Conservation (phyloP, 1,140 invertebrate genomes). For the Meloidogyne hapla region DNA sequence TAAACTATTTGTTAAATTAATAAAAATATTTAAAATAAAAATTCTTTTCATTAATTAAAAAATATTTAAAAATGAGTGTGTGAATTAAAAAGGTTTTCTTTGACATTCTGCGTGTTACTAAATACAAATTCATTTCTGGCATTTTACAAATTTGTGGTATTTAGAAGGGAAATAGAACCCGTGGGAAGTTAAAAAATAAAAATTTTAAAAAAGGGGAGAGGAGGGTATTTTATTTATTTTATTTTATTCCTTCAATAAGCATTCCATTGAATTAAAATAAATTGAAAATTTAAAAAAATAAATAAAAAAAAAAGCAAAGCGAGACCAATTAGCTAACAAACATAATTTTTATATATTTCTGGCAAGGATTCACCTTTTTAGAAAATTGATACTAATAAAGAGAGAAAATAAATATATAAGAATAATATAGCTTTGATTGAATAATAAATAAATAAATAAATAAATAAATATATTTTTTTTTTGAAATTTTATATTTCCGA, state of each 20-base stretch:
- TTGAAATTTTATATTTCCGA: neutral
- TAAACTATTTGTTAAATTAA: too few relatives aligned
- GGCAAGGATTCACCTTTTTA: neutral
- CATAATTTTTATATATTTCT: neutral
- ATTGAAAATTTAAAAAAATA: neutral
- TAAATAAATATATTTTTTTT: neutral
- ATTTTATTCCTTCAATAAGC: too few relatives aligned
- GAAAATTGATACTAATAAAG: neutral
- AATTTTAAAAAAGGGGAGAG: neutral
- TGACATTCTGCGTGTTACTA: neutral
- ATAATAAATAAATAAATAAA: too few relatives aligned
- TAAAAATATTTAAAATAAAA: conserved; percentile 9
- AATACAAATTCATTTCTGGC: conserved; percentile 5
- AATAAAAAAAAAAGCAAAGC: neutral
- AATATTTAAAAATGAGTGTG: neutral
- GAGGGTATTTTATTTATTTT: too few relatives aligned
- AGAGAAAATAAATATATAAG: neutral
- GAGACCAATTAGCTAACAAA: neutral
- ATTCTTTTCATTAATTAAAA: too few relatives aligned
- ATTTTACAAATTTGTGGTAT: conserved; percentile 5
- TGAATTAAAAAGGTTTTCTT: neutral
- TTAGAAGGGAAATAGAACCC: neutral
- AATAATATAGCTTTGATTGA: too few relatives aligned
- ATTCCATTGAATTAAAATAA: neutral
- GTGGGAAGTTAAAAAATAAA: neutral